Evolutionary conservation across 2,113 vertebrate genomes (phyloP), one percentile per base, ranked within the genome.

Genomic region (Crocuta crocuta): DNA sequence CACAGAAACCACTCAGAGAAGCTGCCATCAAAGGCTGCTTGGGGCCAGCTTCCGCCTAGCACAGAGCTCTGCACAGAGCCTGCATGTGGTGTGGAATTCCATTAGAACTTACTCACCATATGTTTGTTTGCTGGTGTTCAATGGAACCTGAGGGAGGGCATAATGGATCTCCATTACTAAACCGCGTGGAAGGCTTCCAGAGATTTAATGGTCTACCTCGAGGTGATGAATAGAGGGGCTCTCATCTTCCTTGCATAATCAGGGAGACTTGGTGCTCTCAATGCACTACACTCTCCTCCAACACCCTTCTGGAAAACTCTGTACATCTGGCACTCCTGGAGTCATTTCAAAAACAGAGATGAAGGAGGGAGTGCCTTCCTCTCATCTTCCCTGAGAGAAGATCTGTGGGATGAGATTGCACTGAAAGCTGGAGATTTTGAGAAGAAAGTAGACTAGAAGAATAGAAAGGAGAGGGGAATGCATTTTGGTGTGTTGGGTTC

Each of bases 191-290:
- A 63, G 48, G 0, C 91, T 98, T 97, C 95, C 98, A 95, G 97
- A 98, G 87, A 93, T 53, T 70, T 91, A 45, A 61, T 96, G 2
- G 78, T 21, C 55, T 91, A 91, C 53, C 86, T 98, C 19, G 16
- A 88, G 45, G 98, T 96, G 97, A 91, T 93, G 95, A 85, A 97
- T 61, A 89, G 78, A 65, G 39, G 58, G 68, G 26, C 70, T 97
- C 95, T 97, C 39, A 8, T 89, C 55, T 48, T 81, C 81, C 48
- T 80, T 89, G 74, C 61, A 76, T 66, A 48, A 93, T 94, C 68
- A 84, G 63, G 70, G 91, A 95, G 0, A 1, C 24, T 79, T 21
- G 68, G 83, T 96, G 45, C 82, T 84, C 95, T 95, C 63, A 24
- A 12, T 2, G 19, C 28, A 2, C 90, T 35, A 26, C 23, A 39